phyloP scores from a whole-genome alignment of 1,140 invertebrate species.

The Macrotrachela quadricornifera region DNA sequence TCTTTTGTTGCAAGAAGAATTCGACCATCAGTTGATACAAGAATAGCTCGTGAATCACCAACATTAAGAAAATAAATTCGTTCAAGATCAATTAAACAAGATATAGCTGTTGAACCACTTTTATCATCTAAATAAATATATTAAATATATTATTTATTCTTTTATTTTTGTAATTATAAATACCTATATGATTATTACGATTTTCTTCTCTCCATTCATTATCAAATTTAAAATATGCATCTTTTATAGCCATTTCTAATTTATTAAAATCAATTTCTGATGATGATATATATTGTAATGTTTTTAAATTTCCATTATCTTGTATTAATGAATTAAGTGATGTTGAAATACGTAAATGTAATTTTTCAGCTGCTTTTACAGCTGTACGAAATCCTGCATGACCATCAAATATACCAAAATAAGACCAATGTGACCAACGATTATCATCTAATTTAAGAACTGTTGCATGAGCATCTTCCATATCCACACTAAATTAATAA shows the following conservation, averaged over 20 bases:
- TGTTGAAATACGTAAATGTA: conserved; percentile 24
- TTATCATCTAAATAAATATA: conserved; percentile 43
- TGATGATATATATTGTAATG: neutral
- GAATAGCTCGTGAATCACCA: conserved; percentile 77
- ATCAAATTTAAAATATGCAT: no score
- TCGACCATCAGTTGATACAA: conserved; percentile 43
- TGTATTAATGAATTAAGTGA: neutral
- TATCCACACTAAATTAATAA: conserved; percentile 43
- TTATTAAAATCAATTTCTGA: no score
- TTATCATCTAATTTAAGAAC: conserved; percentile 31
- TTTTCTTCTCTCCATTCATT: no score
- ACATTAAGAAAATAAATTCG: conserved; percentile 53
- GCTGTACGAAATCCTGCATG: conserved; percentile 82
- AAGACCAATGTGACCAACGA: conserved; percentile 70
- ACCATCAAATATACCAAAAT: conserved; percentile 96
- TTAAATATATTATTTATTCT: no score
- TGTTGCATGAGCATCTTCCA: conserved; percentile 82
- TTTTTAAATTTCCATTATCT: neutral
- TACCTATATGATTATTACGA: no score
- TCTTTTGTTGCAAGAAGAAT: conserved; percentile 76
- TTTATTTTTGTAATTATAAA: no score
- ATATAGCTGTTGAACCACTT: conserved; percentile 86
- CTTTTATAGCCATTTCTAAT: no score
- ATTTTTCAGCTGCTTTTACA: conserved; percentile 72
- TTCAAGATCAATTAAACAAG: conserved; percentile 66